Percentiles rank a stretch among this genome's conserved stretches.
These are phyloP conservation scores for honey bee (Apis mellifera) DNA, from an alignment of 1,140 invertebrate genomes.

Conservation along the genomic window DNA sequence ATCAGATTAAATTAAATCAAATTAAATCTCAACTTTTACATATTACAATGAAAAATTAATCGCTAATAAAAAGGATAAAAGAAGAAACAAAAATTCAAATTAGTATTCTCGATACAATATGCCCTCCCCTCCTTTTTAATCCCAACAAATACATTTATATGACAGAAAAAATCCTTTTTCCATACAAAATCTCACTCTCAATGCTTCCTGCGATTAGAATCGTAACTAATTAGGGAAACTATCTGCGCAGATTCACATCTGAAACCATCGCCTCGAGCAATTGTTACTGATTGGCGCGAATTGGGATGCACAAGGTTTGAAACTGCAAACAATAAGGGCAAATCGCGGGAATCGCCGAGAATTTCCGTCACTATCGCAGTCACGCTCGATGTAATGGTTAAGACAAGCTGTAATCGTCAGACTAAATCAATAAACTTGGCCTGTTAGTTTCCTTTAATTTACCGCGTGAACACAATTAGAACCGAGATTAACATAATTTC, in stretches of 20 bases:
- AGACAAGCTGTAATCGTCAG: conserved; percentile 41
- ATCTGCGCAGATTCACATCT: not conserved
- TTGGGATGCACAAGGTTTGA: not conserved
- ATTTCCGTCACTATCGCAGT: conserved; percentile 43
- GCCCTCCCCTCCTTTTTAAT: no score
- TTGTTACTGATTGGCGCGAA: conserved; percentile 10
- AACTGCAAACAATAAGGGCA: conserved; percentile 56
- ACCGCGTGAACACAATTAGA: conserved; percentile 1
- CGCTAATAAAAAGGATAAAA: no score
- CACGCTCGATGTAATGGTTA: conserved; percentile 37
- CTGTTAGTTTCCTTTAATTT: conserved; percentile 16
- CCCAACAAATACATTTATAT: no score
- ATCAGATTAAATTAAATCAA: no score
- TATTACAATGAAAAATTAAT: no score
- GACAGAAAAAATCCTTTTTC: no score
- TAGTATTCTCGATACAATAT: no score
- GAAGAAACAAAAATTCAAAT: no score
- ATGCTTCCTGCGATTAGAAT: not conserved
- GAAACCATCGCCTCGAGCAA: conserved; percentile 14
- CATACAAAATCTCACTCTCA: no score
- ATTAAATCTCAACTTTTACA: no score
- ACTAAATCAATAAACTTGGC: not conserved
- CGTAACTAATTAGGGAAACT: not conserved
- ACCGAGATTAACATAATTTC: not conserved
- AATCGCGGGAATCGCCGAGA: conserved; percentile 59